Conservation (phyloP, 2,888 invertebrate species). For the Saturnia pavonia region DNA sequence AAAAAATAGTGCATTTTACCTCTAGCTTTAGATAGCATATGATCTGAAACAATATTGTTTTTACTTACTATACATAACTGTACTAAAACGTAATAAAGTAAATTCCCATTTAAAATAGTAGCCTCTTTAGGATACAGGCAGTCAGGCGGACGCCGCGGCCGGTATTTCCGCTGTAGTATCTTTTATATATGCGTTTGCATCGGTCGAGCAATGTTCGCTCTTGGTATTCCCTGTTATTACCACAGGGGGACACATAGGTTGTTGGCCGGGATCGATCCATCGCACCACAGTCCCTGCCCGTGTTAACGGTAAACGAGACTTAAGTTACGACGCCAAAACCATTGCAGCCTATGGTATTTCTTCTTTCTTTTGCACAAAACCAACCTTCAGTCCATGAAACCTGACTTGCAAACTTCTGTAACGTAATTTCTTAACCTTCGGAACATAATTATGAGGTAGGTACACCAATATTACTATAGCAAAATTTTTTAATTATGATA, state of each 20-base stretch:
- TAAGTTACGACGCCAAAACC: slow-evolving; percentile 64
- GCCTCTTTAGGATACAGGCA: slow-evolving; percentile 34
- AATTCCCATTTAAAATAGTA: not conserved
- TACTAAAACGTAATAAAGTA: too few relatives aligned
- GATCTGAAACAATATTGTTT: not conserved
- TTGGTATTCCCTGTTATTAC: slow-evolving; percentile 78
- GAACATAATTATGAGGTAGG: not conserved
- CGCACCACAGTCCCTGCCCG: slow-evolving; percentile 53
- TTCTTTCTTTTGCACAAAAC: slow-evolving; percentile 32
- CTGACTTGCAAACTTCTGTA: not conserved
- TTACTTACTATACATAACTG: too few relatives aligned
- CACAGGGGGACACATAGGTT: slow-evolving; percentile 72
- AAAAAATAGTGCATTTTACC: too few relatives aligned
- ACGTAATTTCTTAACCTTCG: not conserved
- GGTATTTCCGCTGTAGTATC: slow-evolving; percentile 63
- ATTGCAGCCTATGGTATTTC: slow-evolving; percentile 51
- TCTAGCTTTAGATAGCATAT: not conserved
- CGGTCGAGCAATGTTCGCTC: slow-evolving; percentile 46
- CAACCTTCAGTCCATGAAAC: not conserved
- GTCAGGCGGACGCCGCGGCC: slow-evolving; percentile 60
- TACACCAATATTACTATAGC: not conserved
- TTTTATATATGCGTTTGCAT: slow-evolving; percentile 45
- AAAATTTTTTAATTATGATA: not conserved
- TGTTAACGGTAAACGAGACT: slow-evolving; percentile 62
- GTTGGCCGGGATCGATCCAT: slow-evolving; percentile 77